Evolutionary conservation across 2,113 vertebrate species (phyloP), one percentile per base, ranked within the genome.

Genomic region (Excalfactoria chinensis): DNA sequence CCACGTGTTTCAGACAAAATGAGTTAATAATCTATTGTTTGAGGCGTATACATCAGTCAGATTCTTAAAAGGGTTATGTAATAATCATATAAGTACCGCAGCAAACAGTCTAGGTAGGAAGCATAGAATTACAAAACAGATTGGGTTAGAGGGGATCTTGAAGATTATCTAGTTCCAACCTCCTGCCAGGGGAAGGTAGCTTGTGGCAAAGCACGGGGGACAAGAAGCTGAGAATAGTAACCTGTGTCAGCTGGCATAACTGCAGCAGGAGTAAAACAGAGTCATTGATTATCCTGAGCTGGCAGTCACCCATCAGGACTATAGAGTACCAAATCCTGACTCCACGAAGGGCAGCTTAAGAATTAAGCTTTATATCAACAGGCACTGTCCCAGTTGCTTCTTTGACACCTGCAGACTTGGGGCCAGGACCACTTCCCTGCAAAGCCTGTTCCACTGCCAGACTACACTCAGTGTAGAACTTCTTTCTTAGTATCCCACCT

Each of bases 171-270:
- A 17, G 23, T 62, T 37, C 34, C 23, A 17, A 13, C 59, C 34
- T 35, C 22, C 34, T 37, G 59, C 59, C 59, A 37, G 49, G 49
- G 4, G 4, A 59, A 49, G 25, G 59, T 64, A 72, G 20, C 44
- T 81, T 55, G 12, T 43, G 59, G 28, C n/a, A 69, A 59, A 58
- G 43, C 12, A 7, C 9, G 6, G 71, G 59, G 53, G 25, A 28
- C 21, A 18, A 63, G 58, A n/a, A 55, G 86, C 58, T 44, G 58
- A 55, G 88, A 30, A 18, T 32, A 23, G 48, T 53, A 53, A 26
- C 9, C 30, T 5, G 0, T 44, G 55, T 30, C 79, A 64, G 59
- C 72, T 71, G 84, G 40, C 3, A 0, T 1, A 28, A 35, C 40
- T 46, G 74, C 8, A 46, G 81, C 72, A 60, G 2, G 26, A 59